phyloP scores from a whole-genome alignment of 2,888 invertebrate genomes.

The Crioceris asparagi region DNA sequence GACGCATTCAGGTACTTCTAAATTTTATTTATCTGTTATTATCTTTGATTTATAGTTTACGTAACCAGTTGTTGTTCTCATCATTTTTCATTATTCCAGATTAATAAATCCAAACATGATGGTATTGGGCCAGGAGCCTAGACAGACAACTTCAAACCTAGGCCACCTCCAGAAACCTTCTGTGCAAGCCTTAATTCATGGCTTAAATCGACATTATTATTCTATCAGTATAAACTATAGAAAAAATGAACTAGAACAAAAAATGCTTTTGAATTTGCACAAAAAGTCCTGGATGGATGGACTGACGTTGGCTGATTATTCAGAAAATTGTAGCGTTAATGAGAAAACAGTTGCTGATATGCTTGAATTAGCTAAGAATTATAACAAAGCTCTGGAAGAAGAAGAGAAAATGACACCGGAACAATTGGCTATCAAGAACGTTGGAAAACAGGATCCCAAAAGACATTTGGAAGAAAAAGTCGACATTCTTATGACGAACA shows the following conservation, averaged over 20 bases:
- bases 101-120: slow-evolving; percentile 99
- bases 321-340: slow-evolving; percentile 86
- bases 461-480: slow-evolving; percentile 98
- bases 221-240: slow-evolving; percentile 99
- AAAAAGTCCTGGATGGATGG: slow-evolving; percentile 99
- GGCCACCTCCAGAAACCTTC: slow-evolving; percentile 98
- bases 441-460: slow-evolving; percentile 98
- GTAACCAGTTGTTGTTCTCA: slow-evolving; percentile 1
- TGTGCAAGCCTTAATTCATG: slow-evolving; percentile 97
- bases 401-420: slow-evolving; percentile 99
- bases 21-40: slow-evolving; percentile 2
- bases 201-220: slow-evolving; percentile 96
- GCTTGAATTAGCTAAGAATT: slow-evolving; percentile 94
- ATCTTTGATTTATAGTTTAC: neutral
- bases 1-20: slow-evolving; percentile 74
- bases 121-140: slow-evolving; percentile 95
- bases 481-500: slow-evolving; percentile 90
- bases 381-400: slow-evolving; percentile 84
- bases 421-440: slow-evolving; percentile 98
- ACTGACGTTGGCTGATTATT: slow-evolving; percentile 79
- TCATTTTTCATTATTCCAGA: slow-evolving; percentile 46
- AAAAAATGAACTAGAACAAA: slow-evolving; percentile 97
- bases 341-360: slow-evolving; percentile 92
- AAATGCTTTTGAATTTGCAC: slow-evolving; percentile 96
- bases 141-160: slow-evolving; percentile 97